Evolutionary conservation across 2,113 vertebrate genomes (phyloP), one percentile per base, ranked within the genome.

Genomic region (Eudyptes chrysolophus): DNA sequence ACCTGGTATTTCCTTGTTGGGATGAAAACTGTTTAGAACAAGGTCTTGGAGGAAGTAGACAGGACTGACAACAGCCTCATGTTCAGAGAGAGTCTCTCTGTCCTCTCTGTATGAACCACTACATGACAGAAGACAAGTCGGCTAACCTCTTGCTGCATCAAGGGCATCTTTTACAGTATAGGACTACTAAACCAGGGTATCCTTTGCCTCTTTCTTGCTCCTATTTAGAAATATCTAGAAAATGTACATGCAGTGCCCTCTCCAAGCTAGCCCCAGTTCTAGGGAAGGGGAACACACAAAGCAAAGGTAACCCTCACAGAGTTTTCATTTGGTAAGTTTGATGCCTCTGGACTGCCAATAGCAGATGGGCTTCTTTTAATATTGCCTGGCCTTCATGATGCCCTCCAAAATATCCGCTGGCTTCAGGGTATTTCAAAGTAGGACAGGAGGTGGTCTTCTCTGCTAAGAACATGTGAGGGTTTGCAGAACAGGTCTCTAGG

Each of bases 111-210:
- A 8, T 9, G 27, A 66, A n/a, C 24, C 15, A 11, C 40, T 9
- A 13, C 4, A 3, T 18, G 36, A 52, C 36, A 74, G 65, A 62
- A 64, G 17, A 38, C 0, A 0, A 78, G n/a, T n/a, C 5, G 2
- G 38, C 11, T 32, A 84, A 44, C 11, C 11, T 58, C 27, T 16
- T 49, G 11, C 16, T 52, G 44, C 26, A 54, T 18, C 34, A 32
- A 62, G 13, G 36, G 36, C 10, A 44, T 60, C 19, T 80, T 79
- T 11, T 42, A 26, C 36, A 36, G 13, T 32, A 42, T 6, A 57
- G 38, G 10, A 62, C 40, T 29, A 25, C 40, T 57, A 48, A 86
- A 26, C 13, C 11, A 57, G 16, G 16, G 11, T 29, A 42, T 34
- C 26, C 22, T 74, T 78, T 74, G 22, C 46, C 32, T 36, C 52